Evolutionary conservation across 2,113 vertebrate species (phyloP).

Genomic region (Peromyscus polionotus): DNA sequence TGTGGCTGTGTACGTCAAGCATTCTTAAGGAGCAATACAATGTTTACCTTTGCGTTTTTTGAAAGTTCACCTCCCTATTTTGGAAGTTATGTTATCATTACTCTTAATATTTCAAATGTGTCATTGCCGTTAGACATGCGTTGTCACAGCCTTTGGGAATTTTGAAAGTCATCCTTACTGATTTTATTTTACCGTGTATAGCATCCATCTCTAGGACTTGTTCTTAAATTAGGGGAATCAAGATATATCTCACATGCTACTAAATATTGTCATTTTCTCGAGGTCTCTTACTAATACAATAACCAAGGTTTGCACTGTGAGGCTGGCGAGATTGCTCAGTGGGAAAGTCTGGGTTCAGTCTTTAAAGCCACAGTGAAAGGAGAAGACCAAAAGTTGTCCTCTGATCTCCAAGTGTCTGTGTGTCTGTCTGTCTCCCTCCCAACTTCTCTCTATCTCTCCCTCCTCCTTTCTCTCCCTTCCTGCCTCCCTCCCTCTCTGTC

Average conservation of each 20-base stretch:
- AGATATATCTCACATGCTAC: neutral
- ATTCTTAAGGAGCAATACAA: slow-evolving; percentile 22
- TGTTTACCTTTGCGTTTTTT: slow-evolving; percentile 22
- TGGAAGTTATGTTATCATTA: slow-evolving; percentile 16
- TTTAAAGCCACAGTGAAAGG: neutral
- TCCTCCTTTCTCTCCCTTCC: neutral
- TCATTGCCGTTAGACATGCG: neutral
- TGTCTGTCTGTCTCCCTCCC: neutral
- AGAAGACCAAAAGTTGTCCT: no score
- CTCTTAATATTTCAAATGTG: slow-evolving; percentile 46
- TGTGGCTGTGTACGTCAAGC: neutral
- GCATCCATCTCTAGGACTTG: neutral
- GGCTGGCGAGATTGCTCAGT: neutral
- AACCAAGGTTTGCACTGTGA: neutral
- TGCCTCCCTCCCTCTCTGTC: neutral
- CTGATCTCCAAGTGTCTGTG: neutral
- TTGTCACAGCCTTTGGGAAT: neutral
- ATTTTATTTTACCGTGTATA: slow-evolving; percentile 43
- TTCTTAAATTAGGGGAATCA: slow-evolving; percentile 45
- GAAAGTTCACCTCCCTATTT: neutral
- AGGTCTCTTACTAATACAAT: slow-evolving; percentile 34
- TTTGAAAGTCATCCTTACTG: neutral
- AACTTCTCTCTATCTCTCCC: neutral
- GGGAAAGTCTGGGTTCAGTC: neutral
- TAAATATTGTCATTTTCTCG: slow-evolving; percentile 28